These are phyloP conservation scores for Dysmachus trigonus DNA, from an alignment of 2,888 invertebrate genomes.

Conservation along the genomic window DNA sequence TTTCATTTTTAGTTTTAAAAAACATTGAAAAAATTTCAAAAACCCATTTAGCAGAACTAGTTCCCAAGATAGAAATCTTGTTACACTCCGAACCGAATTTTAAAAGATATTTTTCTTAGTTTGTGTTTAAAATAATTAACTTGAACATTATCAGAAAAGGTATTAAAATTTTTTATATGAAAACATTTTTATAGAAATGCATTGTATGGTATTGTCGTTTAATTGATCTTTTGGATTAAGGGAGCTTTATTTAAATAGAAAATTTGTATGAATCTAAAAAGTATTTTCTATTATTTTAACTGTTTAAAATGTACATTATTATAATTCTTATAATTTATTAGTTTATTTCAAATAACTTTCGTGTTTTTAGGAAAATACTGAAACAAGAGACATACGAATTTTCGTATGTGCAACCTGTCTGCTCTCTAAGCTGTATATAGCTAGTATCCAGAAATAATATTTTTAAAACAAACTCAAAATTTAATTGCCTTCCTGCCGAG, in stretches of 20 bases:
- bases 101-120: neutral
- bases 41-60: too few species aligned
- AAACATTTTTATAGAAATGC: conserved; percentile 27
- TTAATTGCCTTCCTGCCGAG: conserved; percentile 63
- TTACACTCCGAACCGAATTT: too few species aligned
- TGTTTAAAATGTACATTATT: neutral
- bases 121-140: neutral
- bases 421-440: conserved; percentile 49
- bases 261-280: conserved; percentile 29
- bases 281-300: conserved; percentile 11
- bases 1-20: too few species aligned
- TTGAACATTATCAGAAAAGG: neutral
- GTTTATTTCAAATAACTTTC: conserved; percentile 49
- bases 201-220: neutral
- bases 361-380: conserved; percentile 40
- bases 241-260: conserved; percentile 48
- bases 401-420: conserved; percentile 45
- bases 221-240: conserved; percentile 52
- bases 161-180: neutral
- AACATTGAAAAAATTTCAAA: too few species aligned
- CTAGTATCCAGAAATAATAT: conserved; percentile 42
- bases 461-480: conserved; percentile 12
- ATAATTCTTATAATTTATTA: conserved; percentile 2
- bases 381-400: conserved; percentile 38
- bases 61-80: too few species aligned